Base-by-base conservation (phyloP, 1,140 invertebrate genomes). In the Drosophila lini region DNA sequence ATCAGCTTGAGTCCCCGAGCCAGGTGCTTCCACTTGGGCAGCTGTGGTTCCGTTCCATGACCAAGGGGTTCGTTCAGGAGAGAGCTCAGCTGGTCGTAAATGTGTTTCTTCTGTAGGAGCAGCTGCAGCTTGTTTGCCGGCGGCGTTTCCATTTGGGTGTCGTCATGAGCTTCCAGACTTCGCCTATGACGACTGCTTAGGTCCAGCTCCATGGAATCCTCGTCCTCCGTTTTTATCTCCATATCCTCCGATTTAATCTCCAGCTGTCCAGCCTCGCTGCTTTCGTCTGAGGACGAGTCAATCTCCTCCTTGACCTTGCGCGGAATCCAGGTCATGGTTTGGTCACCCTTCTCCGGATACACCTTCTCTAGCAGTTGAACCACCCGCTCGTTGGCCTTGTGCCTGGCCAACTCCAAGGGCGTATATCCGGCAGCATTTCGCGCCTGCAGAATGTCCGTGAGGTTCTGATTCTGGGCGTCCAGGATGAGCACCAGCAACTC, bases 401-500 rank as follows among this genome's bases (percentile, higher is more conserved):
- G 32, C 0, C 62, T 64, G 0, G 92, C 88, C 60, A 92, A 56
- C 40, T 91, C 78, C 25, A 91, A 11, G 0, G 92, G 77, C 2
- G 90, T 92, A 34, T 70, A 69, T 0, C 78, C 77, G 0, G 91
- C 85, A 3, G 75, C 75, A 63, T 92, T 92, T 4, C 55, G 58
- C 9, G 80, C 53, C 53, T 78, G 50, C 15, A 92, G 50, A 25
- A 88, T 80, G 36, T 90, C 76, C 1, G 63, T 64, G 9, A 80
- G 55, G 22, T 65, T 59, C 9, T 76, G 25, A 45, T 80, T 75
- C 9, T 84, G 70, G 19, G 91, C 80, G 68, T 92, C 88, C 22
- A 95, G 68, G 42, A 95, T 91, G 60, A 92, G 93, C 36, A 93
- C 80, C n/a, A 94, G 91, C 9, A 94, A 91, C 6, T 94, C 91